Evolutionary conservation across 2,888 invertebrate species (phyloP).

Genomic region (Magallana nippona): DNA sequence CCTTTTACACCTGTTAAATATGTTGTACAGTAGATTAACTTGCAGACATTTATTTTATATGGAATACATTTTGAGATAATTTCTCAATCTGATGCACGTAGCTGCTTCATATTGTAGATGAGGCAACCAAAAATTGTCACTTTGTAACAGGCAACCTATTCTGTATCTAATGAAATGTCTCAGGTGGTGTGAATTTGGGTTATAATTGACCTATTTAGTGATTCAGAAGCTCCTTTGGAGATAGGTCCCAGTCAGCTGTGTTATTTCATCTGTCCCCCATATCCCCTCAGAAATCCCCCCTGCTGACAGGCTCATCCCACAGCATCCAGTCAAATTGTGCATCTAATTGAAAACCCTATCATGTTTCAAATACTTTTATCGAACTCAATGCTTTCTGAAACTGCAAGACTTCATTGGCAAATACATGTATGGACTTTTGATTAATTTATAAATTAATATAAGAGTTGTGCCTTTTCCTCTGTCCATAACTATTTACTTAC

Average conservation of each 20-base stretch:
- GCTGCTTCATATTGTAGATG: background rate
- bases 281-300: background rate
- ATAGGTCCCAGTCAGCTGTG: background rate
- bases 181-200: background rate
- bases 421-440: too few relatives aligned
- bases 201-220: background rate
- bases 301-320: background rate
- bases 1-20: too few relatives aligned
- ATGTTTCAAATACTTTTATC: background rate
- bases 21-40: too few relatives aligned
- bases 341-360: constrained; percentile 1
- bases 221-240: background rate
- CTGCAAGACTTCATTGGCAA: too few relatives aligned
- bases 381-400: too few relatives aligned
- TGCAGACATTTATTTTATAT: too few relatives aligned
- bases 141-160: background rate
- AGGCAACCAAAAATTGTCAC: background rate
- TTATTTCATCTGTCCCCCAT: constrained; percentile 2
- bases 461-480: too few relatives aligned
- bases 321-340: background rate
- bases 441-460: too few relatives aligned
- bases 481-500: too few relatives aligned
- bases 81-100: too few relatives aligned
- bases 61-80: too few relatives aligned
- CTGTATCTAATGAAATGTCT: background rate